These are phyloP conservation scores for Coracopsis vasa DNA, from an alignment of 2,113 vertebrate genomes.

Conservation along the genomic window DNA sequence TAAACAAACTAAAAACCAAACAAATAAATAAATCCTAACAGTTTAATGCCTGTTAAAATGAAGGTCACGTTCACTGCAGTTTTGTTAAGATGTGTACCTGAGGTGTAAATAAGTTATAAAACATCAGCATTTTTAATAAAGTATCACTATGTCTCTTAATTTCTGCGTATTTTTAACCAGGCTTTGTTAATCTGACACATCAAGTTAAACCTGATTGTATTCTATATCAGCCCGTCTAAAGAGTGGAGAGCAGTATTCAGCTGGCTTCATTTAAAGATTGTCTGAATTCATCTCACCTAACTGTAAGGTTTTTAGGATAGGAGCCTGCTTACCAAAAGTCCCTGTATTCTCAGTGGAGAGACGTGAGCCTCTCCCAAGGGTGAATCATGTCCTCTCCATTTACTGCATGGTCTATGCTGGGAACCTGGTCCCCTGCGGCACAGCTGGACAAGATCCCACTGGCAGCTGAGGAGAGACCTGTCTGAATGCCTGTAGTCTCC, in stretches of 20 bases:
- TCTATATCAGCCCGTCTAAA: not conserved
- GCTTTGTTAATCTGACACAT: not conserved
- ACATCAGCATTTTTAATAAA: not conserved
- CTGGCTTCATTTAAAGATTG: not conserved
- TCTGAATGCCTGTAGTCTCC: not conserved
- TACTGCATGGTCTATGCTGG: fast-evolving
- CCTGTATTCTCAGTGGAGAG: not conserved
- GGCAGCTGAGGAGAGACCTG: not conserved
- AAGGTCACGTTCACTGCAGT: not conserved
- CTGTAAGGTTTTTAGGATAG: not conserved
- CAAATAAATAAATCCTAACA: not conserved
- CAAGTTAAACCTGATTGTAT: not conserved
- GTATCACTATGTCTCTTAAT: not conserved
- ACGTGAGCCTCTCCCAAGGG: not conserved
- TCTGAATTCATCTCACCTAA: not conserved
- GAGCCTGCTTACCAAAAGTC: not conserved
- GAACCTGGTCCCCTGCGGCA: fast-evolving
- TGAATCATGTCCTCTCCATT: fast-evolving
- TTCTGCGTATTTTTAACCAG: not conserved
- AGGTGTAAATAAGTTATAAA: not conserved
- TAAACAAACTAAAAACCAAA: slow-evolving; percentile 16
- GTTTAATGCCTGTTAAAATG: slow-evolving; percentile 31
- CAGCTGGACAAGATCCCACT: not conserved
- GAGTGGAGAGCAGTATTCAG: not conserved
- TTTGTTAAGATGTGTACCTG: not conserved